Evolutionary conservation across 2,113 vertebrate species (phyloP), one percentile per base, ranked within the genome.

Genomic region (Oncorhynchus nerka): DNA sequence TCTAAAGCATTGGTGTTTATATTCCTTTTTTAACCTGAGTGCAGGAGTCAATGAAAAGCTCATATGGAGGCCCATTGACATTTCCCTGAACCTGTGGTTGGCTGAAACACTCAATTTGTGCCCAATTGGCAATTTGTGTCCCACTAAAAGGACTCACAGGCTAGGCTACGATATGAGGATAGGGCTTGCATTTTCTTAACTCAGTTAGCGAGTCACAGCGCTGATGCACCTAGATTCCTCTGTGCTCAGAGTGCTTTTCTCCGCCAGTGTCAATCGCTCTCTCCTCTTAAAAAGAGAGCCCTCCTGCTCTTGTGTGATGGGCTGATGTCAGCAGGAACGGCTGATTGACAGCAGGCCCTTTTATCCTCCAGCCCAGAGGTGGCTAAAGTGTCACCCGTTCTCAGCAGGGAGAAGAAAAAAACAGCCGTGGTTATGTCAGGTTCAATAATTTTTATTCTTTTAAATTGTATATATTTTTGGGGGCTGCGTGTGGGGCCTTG

Each of bases 281-380:
- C 84, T 89, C 76, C 75, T 86, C 79, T 89, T 88, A 92, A 90
- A 84, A 80, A 83, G 81, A 82, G 70, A 75, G 74, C 81, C 83
- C 71, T 76, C 82, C 73, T 73, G 51, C 83, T 79, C 77, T 30
- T 62, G 77, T 79, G 78, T 78, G 85, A 87, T 19, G 85, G 79
- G 91, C 91, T 93, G 91, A 93, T 92, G 89, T 91, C 90, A 92
- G 92, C 91, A 92, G 85, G 82, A 74, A 68, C 72, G 30, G 1
- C 72, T 88, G 89, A 94, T 87, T 89, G 92, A 93, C 92, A 92
- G 86, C 74, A 79, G 59, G 83, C 87, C 86, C 91, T 93, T 87
- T 93, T 87, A 92, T 89, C 89, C 90, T 84, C 76, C 76, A 78
- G 84, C 77, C 71, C 80, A 82, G 83, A 24, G 69, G 16, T 22